A percentile compares a stretch with the other conserved stretches of the same genome.
Conservation (phyloP, 2,797 vertebrate species). For the Lophura swinhoii region DNA sequence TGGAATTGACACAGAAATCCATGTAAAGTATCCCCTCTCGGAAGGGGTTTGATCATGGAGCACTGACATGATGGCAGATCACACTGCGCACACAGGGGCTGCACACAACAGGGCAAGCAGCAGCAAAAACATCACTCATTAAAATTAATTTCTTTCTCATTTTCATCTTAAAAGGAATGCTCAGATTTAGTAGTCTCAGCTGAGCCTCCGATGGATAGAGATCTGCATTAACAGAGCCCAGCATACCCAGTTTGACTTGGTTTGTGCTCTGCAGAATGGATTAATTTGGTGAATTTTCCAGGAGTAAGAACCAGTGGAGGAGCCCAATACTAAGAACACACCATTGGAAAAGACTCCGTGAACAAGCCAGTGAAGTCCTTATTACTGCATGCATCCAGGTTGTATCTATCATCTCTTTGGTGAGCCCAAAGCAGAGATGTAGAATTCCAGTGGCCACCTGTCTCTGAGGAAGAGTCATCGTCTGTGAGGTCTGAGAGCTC, state of each 20-base stretch:
- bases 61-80: constrained; percentile 69
- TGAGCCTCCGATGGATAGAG: constrained; percentile 60
- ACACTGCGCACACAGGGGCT: constrained; percentile 54
- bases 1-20: constrained; percentile 73
- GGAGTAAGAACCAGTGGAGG: background rate
- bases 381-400: background rate
- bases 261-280: constrained; percentile 25
- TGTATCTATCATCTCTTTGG: background rate
- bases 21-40: constrained; percentile 64
- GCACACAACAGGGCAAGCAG: constrained; percentile 48
- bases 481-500: background rate
- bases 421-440: background rate
- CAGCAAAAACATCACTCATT: constrained; percentile 72
- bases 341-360: background rate
- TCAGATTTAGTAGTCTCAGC: constrained; percentile 66
- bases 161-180: constrained; percentile 74
- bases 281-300: background rate
- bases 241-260: constrained; percentile 38
- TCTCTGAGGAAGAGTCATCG: background rate
- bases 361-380: background rate
- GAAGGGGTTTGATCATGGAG: constrained; percentile 66
- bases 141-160: constrained; percentile 77
- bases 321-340: background rate
- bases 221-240: constrained; percentile 58
- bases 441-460: background rate